Base-by-base conservation (phyloP, 2,888 invertebrate genomes). In the Eulithis testata region DNA sequence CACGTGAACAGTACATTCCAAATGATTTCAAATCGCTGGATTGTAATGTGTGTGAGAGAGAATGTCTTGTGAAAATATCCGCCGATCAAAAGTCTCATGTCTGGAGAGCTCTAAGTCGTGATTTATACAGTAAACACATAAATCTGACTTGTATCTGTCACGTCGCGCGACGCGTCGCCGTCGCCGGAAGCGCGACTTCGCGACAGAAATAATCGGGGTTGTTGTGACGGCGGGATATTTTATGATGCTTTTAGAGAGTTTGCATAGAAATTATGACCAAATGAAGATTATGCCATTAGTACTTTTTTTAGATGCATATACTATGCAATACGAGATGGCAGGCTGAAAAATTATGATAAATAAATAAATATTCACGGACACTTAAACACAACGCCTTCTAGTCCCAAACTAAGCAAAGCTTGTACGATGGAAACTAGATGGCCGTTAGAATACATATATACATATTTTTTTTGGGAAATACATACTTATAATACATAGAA, bases 71-170 rank as follows among this genome's bases (percentile, higher is more conserved):
- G 3, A 4, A 21, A 21, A 2, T 11, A 21, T 49, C 49, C 7
- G 49, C 49, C 49, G 49, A 49, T 49, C 2, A 21, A 49, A 49
- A 11, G 49, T 49, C 21, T 21, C 21, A 9, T 21, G 49, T 49
- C 4, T 9, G n/a, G 11, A 49, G 21, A 9, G 49, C 21, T 81
- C 82, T 82, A 81, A 80, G 77, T 75, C 81, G 82, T 93, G 93
- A 93, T 93, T 93, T 93, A 91, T 92, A 87, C 89, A 88, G 93
- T 92, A 93, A 93, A 93, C 93, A 93, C 91, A 93, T 93, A 93
- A 93, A 93, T 93, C 93, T 87, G 93, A 91, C 91, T 91, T 90
- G 86, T 87, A 85, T 87, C 91, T 90, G 91, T 91, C 91, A 89
- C 80, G 74, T 68, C 75, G 72, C 69, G 62, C 43, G 60, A 37